Base-by-base conservation (phyloP, 2,113 vertebrate species). In the Thymallus thymallus region DNA sequence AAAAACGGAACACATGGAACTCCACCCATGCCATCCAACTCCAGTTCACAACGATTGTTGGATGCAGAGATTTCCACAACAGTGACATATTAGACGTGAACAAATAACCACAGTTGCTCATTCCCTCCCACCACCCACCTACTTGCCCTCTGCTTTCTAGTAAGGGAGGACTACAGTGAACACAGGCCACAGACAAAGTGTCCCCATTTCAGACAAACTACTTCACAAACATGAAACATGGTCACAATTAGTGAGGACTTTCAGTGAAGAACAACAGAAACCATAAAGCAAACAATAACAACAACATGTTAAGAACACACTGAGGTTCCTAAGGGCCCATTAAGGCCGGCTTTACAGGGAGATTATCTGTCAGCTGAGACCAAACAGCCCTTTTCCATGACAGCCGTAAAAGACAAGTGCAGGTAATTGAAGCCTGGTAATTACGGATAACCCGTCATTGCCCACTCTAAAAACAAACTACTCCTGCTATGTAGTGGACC, bases 1-100 rank as follows among this genome's bases (percentile, higher is more conserved):
- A 23, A 51, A 73, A 81, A 73, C 76, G 75, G 35, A 86, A 85
- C 78, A 78, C 79, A 79, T 77, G 71, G 76, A 83, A 64, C 23
- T 20, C 55, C 45, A 75, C 75, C 77, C 41, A 24, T 56, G 78
- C 77, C 68, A 51, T 80, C 71, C 18, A 71, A 71, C 76, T 58
- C 30, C 74, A 68, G 72, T 51, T 58, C 26, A 66, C 68, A 63
- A 35, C 62, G 32, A 45, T 22, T 29, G 7, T 6, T 20, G 18
- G 6, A n/a, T 6, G 5, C 18, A 22, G n/a, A n/a, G 6, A n/a
- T 60, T 60, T 60, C 56, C 56, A 60, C n/a, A 20, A 60, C n/a
- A n/a, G 56, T 60, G 56, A 60, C 56, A n/a, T 7, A 60, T 51
- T 51, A 5, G 46, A 51, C 46, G 14, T 51, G 14, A 16, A 13